Conservation (phyloP, 2,113 vertebrate genomes). For the Oophaga pumilio region DNA sequence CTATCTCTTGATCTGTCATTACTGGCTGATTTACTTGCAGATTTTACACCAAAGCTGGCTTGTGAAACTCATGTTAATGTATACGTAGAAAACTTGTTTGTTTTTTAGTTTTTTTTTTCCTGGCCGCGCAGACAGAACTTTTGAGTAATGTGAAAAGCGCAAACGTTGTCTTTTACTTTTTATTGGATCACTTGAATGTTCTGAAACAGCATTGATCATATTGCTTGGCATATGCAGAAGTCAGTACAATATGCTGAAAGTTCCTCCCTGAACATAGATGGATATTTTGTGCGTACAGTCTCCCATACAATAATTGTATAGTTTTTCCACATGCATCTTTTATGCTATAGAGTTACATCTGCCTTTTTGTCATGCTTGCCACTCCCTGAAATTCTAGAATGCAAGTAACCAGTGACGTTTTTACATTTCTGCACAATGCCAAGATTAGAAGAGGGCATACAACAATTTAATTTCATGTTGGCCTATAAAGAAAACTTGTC, state of each 20-base stretch:
- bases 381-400: constrained; percentile 20
- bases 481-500: background rate
- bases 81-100: background rate
- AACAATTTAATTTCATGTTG: background rate
- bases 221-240: background rate
- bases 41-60: constrained; percentile 37
- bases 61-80: background rate
- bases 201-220: background rate
- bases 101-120: constrained; percentile 54
- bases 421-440: constrained; percentile 2
- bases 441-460: background rate
- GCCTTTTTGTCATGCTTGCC: background rate
- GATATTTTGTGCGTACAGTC: background rate
- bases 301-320: background rate
- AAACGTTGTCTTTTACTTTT: background rate
- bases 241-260: background rate
- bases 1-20: constrained; percentile 26
- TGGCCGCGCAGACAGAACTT: constrained; percentile 25
- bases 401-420: background rate
- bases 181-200: background rate
- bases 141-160: background rate
- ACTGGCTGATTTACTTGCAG: constrained; percentile 24
- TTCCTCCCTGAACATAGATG: background rate
- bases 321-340: background rate
- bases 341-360: background rate